Percentiles rank a stretch among this genome's conserved stretches.
Evolutionary conservation across 2,797 vertebrate genomes (phyloP).

Genomic region (Pangasius krempfi): DNA sequence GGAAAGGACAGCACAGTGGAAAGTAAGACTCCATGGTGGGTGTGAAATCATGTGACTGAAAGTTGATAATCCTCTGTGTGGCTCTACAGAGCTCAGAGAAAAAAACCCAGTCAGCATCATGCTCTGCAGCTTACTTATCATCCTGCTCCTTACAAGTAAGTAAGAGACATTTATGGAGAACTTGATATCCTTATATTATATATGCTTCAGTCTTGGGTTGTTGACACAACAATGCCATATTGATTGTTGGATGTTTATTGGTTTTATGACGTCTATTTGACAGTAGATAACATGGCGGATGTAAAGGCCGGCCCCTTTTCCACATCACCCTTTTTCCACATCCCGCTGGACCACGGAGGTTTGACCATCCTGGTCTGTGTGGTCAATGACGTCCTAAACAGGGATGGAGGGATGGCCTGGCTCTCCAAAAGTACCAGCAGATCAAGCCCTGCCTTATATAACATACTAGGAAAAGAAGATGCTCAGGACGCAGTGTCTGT

Average conservation of each 20-base stretch:
- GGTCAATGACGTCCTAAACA: constrained; percentile 71
- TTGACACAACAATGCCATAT: background rate
- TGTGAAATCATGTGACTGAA: constrained; percentile 70
- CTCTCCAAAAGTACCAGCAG: constrained; percentile 54
- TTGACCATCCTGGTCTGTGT: constrained; percentile 77
- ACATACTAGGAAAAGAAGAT: constrained; percentile 47
- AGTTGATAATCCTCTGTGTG: constrained; percentile 65
- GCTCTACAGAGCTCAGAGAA: constrained; percentile 51
- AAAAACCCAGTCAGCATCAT: constrained; percentile 53
- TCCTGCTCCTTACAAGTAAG: constrained; percentile 54
- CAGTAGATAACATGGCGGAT: constrained; percentile 31
- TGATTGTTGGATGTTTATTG: background rate
- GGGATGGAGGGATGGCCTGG: constrained; percentile 72
- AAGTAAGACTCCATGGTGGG: constrained; percentile 63
- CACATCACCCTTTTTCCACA: constrained; percentile 73
- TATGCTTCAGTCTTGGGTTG: background rate
- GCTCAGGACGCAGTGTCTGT: constrained; percentile 60
- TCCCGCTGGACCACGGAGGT: constrained; percentile 69
- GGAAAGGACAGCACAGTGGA: constrained; percentile 24
- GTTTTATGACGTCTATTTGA: constrained; percentile 6
- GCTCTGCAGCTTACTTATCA: constrained; percentile 68
- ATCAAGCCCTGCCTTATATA: constrained; percentile 49
- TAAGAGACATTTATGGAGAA: constrained; percentile 16
- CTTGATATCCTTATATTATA: background rate
- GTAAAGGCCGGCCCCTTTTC: constrained; percentile 47